These are phyloP conservation scores for Lithobates sylvaticus DNA, from an alignment of 2,797 vertebrate genomes.

Conservation along the genomic window DNA sequence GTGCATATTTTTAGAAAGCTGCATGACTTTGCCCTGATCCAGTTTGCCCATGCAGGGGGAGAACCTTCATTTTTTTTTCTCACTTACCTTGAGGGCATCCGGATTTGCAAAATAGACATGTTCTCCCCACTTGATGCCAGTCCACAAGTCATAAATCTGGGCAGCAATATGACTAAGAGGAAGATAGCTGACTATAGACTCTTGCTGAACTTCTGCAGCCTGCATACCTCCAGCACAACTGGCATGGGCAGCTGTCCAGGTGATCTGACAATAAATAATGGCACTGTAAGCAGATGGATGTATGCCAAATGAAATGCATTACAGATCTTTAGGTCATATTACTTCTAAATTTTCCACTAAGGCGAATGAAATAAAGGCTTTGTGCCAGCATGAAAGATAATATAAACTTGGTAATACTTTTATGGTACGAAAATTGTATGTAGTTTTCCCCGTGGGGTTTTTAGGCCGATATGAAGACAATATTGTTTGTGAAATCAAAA, in stretches of 20 bases:
- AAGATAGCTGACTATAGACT: conserved; percentile 87
- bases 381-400: background rate
- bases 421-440: too few species aligned
- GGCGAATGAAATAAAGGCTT: too few species aligned
- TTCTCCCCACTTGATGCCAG: conserved; percentile 86
- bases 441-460: too few species aligned
- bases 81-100: conserved; percentile 86
- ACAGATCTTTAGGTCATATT: background rate
- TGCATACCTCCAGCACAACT: conserved; percentile 82
- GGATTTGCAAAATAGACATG: conserved; percentile 88
- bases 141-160: conserved; percentile 90
- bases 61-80: background rate
- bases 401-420: background rate
- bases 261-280: conserved; percentile 77
- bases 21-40: too few species aligned
- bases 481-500: too few species aligned
- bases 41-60: too few species aligned
- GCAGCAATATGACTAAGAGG: conserved; percentile 90
- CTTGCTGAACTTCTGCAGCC: conserved; percentile 83
- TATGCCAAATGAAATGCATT: background rate
- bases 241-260: conserved; percentile 84
- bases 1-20: too few species aligned
- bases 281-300: background rate
- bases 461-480: too few species aligned
- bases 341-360: background rate